Conservation (phyloP, 1,140 invertebrate species). For the Drosophila novamexicana region DNA sequence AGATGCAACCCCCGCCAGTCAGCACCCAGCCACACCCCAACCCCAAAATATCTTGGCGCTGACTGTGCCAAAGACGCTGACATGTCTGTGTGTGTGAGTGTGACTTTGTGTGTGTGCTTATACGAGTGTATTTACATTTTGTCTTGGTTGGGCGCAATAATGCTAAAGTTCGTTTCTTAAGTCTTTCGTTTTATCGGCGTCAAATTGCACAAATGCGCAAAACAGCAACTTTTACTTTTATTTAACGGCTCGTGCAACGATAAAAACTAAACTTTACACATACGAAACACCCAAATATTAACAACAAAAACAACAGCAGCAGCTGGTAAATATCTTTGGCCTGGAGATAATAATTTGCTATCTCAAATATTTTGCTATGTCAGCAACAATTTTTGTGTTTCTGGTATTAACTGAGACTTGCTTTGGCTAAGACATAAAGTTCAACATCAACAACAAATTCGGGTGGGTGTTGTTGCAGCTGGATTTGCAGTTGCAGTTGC, state of each 20-base stretch:
- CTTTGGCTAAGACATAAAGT: slow-evolving; percentile 28
- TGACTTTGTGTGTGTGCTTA: neutral
- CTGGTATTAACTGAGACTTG: neutral
- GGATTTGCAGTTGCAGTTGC: slow-evolving; percentile 10
- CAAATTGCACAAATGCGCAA: slow-evolving; percentile 55
- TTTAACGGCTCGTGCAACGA: slow-evolving; percentile 22
- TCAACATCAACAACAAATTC: slow-evolving; percentile 11
- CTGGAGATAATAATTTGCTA: slow-evolving; percentile 69
- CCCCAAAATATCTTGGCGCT: slow-evolving; percentile 1
- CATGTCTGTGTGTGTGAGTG: neutral
- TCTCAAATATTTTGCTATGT: slow-evolving; percentile 56
- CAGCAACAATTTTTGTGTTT: slow-evolving; percentile 22
- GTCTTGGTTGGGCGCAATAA: slow-evolving; percentile 32
- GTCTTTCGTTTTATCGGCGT: slow-evolving; percentile 65
- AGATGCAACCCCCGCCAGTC: neutral
- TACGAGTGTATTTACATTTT: slow-evolving; percentile 3
- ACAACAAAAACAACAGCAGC: slow-evolving; percentile 13
- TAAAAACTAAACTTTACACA: slow-evolving; percentile 18
- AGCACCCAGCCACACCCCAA: slow-evolving; percentile 3
- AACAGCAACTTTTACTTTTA: slow-evolving; percentile 52
- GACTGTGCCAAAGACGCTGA: slow-evolving; percentile 28
- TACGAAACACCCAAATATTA: slow-evolving; percentile 13
- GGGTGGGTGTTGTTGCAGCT: slow-evolving; percentile 14
- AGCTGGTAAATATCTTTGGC: slow-evolving; percentile 36
- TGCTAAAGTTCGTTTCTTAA: slow-evolving; percentile 74